Conservation (phyloP, 2,113 vertebrate genomes). For the Xerus inauris region DNA sequence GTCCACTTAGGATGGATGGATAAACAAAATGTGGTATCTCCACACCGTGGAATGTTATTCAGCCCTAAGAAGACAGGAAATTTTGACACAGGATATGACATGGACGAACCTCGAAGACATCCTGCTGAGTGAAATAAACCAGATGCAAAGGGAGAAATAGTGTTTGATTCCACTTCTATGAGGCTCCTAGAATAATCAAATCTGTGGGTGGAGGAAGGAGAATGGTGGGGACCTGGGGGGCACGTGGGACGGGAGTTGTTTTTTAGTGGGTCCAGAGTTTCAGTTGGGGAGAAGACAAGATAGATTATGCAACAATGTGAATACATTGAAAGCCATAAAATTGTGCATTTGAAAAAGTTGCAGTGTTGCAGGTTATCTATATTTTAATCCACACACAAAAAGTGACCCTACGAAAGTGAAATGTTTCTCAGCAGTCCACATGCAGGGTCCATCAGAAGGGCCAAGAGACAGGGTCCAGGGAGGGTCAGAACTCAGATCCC, state of each 20-base stretch:
- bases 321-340: rapidly evolving
- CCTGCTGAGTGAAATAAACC: neutral
- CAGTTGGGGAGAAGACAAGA: no score
- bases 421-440: no score
- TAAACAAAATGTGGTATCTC: neutral
- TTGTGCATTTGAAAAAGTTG: rapidly evolving
- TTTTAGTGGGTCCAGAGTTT: neutral
- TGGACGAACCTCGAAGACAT: neutral
- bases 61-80: neutral
- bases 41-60: rapidly evolving
- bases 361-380: neutral
- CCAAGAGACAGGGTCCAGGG: rapidly evolving
- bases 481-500: neutral
- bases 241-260: rapidly evolving
- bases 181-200: no score
- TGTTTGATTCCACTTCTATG: rapidly evolving
- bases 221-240: rapidly evolving
- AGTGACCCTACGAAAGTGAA: neutral
- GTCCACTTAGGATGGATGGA: rapidly evolving
- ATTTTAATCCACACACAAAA: neutral
- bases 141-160: neutral
- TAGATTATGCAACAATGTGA: rapidly evolving
- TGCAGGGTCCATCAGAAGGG: neutral
- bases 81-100: rapidly evolving
- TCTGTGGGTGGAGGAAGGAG: neutral